phyloP scores from a whole-genome alignment of 2,113 vertebrate genomes.

The Phodopus roborovskii region DNA sequence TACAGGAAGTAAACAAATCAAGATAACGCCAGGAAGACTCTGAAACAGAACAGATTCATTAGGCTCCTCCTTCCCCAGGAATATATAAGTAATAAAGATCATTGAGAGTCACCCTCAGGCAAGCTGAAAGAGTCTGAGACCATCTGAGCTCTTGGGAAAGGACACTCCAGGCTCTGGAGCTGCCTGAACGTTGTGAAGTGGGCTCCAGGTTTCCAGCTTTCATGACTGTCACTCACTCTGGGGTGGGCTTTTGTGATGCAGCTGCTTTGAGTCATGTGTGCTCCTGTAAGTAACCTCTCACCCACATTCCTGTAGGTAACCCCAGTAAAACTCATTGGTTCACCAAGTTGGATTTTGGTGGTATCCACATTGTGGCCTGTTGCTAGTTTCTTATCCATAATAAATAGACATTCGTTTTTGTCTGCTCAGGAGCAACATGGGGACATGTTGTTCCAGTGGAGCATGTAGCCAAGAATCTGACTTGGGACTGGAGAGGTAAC shows the following conservation, averaged over 20 bases:
- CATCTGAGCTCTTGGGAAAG: background rate
- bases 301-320: background rate
- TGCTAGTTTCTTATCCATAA: background rate
- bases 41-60: background rate
- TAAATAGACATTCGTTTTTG: background rate
- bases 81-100: background rate
- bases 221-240: background rate
- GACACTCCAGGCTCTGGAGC: background rate
- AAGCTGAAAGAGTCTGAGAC: background rate
- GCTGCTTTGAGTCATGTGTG: background rate
- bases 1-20: background rate
- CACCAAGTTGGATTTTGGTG: background rate
- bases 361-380: background rate
- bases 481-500: background rate
- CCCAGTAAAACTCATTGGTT: background rate
- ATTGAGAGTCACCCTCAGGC: background rate
- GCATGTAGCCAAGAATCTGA: background rate
- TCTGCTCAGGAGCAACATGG: background rate
- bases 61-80: background rate
- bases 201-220: background rate
- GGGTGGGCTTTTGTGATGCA: background rate
- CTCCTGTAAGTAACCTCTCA: background rate
- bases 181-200: background rate
- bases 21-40: background rate
- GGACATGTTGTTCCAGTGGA: background rate